A percentile compares a stretch with the other conserved stretches of the same genome.
phyloP scores from a whole-genome alignment of 2,888 invertebrate genomes.

The Leptarthrus brevirostris region DNA sequence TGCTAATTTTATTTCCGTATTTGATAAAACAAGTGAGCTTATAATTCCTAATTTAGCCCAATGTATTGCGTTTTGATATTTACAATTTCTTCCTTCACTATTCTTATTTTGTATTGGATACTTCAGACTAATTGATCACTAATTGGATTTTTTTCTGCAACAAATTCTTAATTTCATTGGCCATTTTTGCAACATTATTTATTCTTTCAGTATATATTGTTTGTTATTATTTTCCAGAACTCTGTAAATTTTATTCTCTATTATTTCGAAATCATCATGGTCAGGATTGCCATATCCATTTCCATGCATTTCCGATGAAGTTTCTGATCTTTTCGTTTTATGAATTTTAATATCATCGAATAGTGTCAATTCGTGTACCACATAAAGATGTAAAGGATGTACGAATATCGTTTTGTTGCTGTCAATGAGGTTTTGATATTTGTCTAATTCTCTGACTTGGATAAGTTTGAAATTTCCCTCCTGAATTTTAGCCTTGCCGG shows the following conservation, averaged over 20 bases:
- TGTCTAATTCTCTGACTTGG: no score
- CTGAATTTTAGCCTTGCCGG: background rate
- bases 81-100: constrained; percentile 53
- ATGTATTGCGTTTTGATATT: constrained; percentile 49
- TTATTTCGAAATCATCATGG: no score
- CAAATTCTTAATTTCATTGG: constrained; percentile 6
- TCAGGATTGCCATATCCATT: background rate
- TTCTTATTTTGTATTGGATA: constrained; percentile 51
- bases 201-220: constrained; percentile 50
- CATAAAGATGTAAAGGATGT: no score
- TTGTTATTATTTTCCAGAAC: constrained; percentile 51
- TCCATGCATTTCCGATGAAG: background rate
- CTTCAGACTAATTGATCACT: constrained; percentile 38
- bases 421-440: no score
- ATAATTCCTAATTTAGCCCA: constrained; percentile 52
- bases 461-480: no score
- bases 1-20: constrained; percentile 52
- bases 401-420: background rate
- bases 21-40: constrained; percentile 54
- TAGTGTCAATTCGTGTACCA: background rate
- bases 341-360: background rate
- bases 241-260: constrained; percentile 51
- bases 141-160: constrained; percentile 46
- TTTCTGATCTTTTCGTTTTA: background rate
- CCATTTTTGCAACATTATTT: constrained; percentile 48